Conservation (phyloP, 1,140 invertebrate genomes). For the Mercenaria mercenaria region DNA sequence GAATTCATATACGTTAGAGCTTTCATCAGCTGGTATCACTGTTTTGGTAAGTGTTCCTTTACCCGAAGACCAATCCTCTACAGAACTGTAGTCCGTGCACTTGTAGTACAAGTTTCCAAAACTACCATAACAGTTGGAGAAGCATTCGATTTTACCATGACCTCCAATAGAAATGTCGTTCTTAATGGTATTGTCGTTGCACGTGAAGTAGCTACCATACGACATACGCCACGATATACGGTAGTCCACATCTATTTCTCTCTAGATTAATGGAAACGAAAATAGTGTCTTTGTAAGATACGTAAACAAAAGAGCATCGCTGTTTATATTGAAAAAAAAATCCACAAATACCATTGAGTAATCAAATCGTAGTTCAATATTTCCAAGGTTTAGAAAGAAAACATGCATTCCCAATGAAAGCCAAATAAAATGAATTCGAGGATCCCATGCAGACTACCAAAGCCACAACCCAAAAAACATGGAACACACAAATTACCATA, state of each 20-base stretch:
- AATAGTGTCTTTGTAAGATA: too few relatives aligned
- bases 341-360: too few relatives aligned
- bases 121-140: neutral
- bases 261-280: neutral
- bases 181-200: neutral
- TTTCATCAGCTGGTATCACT: neutral
- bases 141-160: neutral
- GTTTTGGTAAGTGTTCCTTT: neutral
- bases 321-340: too few relatives aligned
- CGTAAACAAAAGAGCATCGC: too few relatives aligned
- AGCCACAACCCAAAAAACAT: too few relatives aligned
- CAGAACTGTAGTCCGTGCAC: constrained; percentile 1
- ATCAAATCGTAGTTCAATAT: too few relatives aligned
- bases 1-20: neutral
- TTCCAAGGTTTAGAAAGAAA: too few relatives aligned
- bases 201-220: neutral
- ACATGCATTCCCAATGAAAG: too few relatives aligned
- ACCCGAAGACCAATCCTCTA: constrained; percentile 2
- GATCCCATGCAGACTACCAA: too few relatives aligned
- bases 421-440: too few relatives aligned
- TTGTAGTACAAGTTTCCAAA: neutral
- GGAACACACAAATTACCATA: too few relatives aligned
- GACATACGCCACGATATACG: constrained; percentile 12
- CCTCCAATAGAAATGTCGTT: neutral
- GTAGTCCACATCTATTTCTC: neutral